phyloP scores from a whole-genome alignment of 1,140 invertebrate genomes.

The Caenorhabditis latens region DNA sequence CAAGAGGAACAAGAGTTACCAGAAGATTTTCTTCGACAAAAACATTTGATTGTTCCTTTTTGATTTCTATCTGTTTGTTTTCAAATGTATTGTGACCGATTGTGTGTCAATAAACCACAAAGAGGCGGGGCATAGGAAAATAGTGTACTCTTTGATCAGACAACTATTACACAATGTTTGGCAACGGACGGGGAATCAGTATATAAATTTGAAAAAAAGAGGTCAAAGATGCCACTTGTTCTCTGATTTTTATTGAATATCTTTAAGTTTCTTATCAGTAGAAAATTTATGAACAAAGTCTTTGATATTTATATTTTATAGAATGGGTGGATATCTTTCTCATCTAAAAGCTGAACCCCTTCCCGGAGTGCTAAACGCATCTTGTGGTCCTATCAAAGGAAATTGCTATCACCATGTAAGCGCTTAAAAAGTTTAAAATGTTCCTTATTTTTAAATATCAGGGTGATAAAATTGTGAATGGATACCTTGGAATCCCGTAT shows the following conservation, averaged over 20 bases:
- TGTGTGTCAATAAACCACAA: conserved; percentile 43
- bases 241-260: background rate
- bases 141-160: conserved; percentile 17
- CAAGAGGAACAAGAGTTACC: conserved; percentile 10
- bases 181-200: background rate
- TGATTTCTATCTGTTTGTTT: conserved; percentile 23
- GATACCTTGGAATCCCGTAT: conserved; percentile 83
- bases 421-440: no score
- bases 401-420: conserved; percentile 17
- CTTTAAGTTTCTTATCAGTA: background rate
- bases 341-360: conserved; percentile 16
- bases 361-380: background rate
- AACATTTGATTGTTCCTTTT: background rate
- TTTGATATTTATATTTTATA: background rate
- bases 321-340: conserved; percentile 38
- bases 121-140: background rate
- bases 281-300: no score
- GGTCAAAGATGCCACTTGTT: background rate
- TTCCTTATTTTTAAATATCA: background rate
- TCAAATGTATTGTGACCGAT: conserved; percentile 7
- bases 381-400: conserved; percentile 5
- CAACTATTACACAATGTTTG: conserved; percentile 39
- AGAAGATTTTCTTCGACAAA: background rate
- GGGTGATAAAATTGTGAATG: conserved; percentile 71
- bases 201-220: background rate